A percentile compares a stretch with the other conserved stretches of the same genome.
Evolutionary conservation across 2,797 vertebrate genomes (phyloP).

Genomic region (Hydrophis major): DNA sequence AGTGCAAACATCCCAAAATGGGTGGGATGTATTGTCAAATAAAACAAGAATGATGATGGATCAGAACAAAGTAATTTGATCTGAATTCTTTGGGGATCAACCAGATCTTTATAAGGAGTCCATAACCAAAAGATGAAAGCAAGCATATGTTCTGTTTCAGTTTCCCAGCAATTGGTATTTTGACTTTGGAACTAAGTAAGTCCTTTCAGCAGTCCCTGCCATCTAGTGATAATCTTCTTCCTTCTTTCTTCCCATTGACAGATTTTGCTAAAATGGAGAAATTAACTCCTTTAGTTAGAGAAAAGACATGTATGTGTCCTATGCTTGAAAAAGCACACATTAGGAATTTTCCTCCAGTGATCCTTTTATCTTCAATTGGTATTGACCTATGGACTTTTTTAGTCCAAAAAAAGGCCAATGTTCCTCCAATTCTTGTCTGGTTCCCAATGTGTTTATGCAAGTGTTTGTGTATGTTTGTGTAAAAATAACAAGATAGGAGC

Average conservation of each 20-base stretch:
- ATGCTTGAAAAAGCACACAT: not conserved
- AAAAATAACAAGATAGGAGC: not conserved
- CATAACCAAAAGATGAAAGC: not conserved
- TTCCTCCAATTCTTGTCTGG: not conserved
- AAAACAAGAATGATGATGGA: not conserved
- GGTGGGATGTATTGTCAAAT: not conserved
- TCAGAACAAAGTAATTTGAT: not conserved
- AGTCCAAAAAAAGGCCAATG: not conserved
- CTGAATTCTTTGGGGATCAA: not conserved
- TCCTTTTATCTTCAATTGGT: not conserved
- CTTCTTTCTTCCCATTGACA: not conserved
- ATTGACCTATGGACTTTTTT: not conserved
- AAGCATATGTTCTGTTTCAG: not conserved
- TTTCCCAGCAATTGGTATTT: not conserved
- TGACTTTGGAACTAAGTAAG: not conserved
- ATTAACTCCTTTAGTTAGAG: not conserved
- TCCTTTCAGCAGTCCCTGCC: not conserved
- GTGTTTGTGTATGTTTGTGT: not conserved
- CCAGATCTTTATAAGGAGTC: not conserved
- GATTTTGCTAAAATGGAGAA: not conserved
- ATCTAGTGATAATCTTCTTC: not conserved
- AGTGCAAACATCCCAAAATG: not conserved
- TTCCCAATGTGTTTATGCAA: not conserved
- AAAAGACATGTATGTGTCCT: not conserved
- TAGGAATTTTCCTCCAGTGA: not conserved